Evolutionary conservation across 2,113 vertebrate genomes (phyloP).

Genomic region (Silurus asotus): DNA sequence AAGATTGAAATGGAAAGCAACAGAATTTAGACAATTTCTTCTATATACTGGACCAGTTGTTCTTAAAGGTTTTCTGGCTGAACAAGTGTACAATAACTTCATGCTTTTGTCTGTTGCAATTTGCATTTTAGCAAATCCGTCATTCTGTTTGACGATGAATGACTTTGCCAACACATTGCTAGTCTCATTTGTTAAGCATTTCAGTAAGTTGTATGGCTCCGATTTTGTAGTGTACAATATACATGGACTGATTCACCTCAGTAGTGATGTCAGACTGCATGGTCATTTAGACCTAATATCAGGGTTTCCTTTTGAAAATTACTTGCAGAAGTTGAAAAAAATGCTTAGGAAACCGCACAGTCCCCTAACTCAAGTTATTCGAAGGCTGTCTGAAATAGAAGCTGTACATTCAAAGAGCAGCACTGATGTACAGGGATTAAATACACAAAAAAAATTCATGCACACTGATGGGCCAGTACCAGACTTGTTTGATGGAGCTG

Average conservation of each 20-base stretch:
- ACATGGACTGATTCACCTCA: constrained; percentile 30
- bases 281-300: constrained; percentile 32
- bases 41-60: constrained; percentile 41
- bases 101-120: constrained; percentile 44
- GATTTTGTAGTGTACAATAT: constrained; percentile 33
- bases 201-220: not conserved
- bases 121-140: constrained; percentile 27
- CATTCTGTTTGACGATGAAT: constrained; percentile 23
- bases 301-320: constrained; percentile 43
- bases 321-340: constrained; percentile 25
- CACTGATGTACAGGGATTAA: not conserved
- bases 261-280: not conserved
- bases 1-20: constrained; percentile 45
- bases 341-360: constrained; percentile 23
- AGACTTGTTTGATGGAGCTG: not conserved
- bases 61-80: constrained; percentile 34
- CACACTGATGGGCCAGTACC: constrained; percentile 2
- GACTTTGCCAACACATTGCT: constrained; percentile 21
- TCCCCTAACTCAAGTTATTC: not conserved
- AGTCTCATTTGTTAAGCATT: constrained; percentile 33
- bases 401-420: not conserved
- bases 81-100: constrained; percentile 36
- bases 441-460: constrained; percentile 20
- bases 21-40: constrained; percentile 38
- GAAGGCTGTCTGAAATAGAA: constrained; percentile 33